A percentile compares a stretch with the other conserved stretches of the same genome.
Conservation (phyloP, 2,888 invertebrate genomes). For the Masnerella sp. region DNA sequence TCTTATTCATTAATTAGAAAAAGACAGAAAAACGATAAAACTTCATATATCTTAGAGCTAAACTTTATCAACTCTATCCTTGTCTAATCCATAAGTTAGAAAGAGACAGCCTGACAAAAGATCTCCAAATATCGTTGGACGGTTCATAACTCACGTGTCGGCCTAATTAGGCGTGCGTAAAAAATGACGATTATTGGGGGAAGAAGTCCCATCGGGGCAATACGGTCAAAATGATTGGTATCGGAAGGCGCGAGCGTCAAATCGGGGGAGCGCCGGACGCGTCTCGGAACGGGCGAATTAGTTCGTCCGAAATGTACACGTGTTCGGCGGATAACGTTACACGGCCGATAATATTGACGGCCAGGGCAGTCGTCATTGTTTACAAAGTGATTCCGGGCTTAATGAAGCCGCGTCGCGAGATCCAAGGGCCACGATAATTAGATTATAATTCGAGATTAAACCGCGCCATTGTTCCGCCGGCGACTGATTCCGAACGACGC, state of each 20-base stretch:
- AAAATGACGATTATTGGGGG: too few species aligned
- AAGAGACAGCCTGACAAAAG: too few species aligned
- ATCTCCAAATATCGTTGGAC: too few species aligned
- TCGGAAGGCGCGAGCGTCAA: conserved; percentile 61
- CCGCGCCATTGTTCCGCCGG: conserved; percentile 25
- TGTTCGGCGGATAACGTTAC: conserved; percentile 48
- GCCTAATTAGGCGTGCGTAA: too few species aligned
- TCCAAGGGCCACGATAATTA: conserved; percentile 41
- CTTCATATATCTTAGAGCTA: too few species aligned
- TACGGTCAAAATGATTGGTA: too few species aligned
- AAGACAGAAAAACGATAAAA: too few species aligned
- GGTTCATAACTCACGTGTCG: too few species aligned
- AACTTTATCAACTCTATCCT: too few species aligned
- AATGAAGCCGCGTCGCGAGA: conserved; percentile 48
- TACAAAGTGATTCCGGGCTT: conserved; percentile 46
- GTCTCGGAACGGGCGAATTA: conserved; percentile 44
- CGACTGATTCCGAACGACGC: conserved; percentile 15
- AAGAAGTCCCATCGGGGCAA: too few species aligned
- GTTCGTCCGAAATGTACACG: conserved; percentile 46
- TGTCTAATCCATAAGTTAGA: too few species aligned
- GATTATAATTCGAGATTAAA: conserved; percentile 51
- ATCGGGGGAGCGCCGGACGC: conserved; percentile 57
- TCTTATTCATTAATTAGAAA: too few species aligned
- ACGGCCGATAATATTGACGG: conserved; percentile 48
- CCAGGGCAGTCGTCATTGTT: conserved; percentile 49